Evolutionary conservation across 2,797 vertebrate genomes (phyloP).

Genomic region (Artibeus jamaicensis): DNA sequence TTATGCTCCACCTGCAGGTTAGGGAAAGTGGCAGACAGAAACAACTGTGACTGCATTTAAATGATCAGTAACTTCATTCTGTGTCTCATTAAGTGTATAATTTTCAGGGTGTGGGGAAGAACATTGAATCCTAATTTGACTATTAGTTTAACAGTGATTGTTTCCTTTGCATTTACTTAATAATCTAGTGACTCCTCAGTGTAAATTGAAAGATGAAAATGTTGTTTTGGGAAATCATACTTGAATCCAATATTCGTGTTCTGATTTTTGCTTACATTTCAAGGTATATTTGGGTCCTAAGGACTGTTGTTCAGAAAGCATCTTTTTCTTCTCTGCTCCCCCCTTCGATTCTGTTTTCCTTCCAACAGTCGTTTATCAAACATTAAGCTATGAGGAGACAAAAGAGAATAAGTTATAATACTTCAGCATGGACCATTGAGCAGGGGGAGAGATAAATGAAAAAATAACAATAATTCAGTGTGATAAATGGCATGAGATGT

Average conservation of each 20-base stretch:
- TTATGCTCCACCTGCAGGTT: neutral
- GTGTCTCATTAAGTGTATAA: neutral
- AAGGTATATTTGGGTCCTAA: neutral
- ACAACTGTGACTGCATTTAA: neutral
- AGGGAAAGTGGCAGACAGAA: neutral
- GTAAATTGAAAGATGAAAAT: neutral
- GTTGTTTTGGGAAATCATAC: conserved; percentile 8
- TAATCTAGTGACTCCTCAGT: neutral
- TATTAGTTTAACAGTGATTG: neutral
- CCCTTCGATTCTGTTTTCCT: neutral
- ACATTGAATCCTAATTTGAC: neutral
- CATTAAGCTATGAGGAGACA: neutral
- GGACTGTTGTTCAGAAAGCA: neutral
- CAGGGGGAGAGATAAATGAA: neutral
- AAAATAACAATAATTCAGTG: neutral
- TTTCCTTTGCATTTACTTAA: neutral
- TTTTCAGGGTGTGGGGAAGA: neutral
- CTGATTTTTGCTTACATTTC: neutral
- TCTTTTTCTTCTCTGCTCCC: neutral
- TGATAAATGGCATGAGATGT: neutral
- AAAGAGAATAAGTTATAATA: neutral
- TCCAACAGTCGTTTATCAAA: neutral
- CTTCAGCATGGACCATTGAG: neutral
- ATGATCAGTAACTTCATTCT: neutral
- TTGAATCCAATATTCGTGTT: neutral